These are phyloP conservation scores for Phalacrocorax carbo DNA, from an alignment of 2,113 vertebrate genomes.

Conservation along the genomic window DNA sequence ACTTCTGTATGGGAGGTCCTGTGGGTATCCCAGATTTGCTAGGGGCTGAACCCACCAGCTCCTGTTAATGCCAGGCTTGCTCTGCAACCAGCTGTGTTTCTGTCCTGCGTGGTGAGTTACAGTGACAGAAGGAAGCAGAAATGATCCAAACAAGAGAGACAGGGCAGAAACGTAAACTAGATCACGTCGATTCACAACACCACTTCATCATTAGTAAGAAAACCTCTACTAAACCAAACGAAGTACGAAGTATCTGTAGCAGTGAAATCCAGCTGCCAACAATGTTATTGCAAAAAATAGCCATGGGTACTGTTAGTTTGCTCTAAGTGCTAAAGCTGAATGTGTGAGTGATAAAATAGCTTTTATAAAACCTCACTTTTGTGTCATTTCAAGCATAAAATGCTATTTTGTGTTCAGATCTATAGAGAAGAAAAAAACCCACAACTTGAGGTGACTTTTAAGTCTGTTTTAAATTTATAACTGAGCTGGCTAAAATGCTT, in stretches of 20 bases:
- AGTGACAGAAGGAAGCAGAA: background rate
- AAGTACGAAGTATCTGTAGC: constrained; percentile 1
- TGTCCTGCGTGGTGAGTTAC: background rate
- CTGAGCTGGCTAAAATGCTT: constrained; percentile 57
- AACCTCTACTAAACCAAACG: constrained; percentile 1
- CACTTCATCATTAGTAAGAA: constrained; percentile 17
- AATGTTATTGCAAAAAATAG: background rate
- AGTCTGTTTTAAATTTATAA: constrained; percentile 50
- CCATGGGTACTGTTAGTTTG: background rate
- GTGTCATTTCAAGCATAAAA: constrained; percentile 2
- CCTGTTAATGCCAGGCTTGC: background rate
- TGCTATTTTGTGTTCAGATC: background rate
- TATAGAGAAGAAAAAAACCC: background rate
- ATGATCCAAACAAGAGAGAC: constrained; percentile 1
- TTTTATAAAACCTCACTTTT: constrained; percentile 27
- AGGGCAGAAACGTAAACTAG: background rate
- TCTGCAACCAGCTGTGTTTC: background rate
- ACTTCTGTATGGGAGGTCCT: background rate
- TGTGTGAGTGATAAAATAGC: background rate
- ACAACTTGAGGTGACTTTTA: constrained; percentile 52
- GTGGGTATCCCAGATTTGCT: background rate
- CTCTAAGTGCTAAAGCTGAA: background rate
- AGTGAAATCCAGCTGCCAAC: constrained; percentile 35
- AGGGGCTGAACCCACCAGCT: background rate
- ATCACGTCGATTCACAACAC: background rate